A percentile compares a stretch with the other conserved stretches of the same genome.
Conservation (phyloP, 2,113 vertebrate species). For the Brevimyrus niger region DNA sequence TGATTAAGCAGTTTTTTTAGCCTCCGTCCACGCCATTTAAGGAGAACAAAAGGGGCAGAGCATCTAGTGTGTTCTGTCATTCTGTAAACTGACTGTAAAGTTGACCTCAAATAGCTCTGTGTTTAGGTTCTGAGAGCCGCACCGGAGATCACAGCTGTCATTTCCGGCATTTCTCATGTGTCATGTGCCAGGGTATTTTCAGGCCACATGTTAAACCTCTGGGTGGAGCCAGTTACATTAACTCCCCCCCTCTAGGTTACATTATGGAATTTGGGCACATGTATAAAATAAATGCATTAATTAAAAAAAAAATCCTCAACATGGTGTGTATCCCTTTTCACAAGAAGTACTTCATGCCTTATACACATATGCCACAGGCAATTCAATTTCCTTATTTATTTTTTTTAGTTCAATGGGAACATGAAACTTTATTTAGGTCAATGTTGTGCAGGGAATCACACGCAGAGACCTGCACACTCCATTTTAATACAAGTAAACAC, state of each 20-base stretch:
- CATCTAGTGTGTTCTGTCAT: not conserved
- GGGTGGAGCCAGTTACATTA: not conserved
- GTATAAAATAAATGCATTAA: not conserved
- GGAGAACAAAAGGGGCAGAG: not conserved
- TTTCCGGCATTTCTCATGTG: not conserved
- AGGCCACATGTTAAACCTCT: conserved; percentile 2
- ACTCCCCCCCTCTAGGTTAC: not conserved
- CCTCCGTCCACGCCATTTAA: not conserved
- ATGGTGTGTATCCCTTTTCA: not conserved
- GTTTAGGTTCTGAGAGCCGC: not conserved
- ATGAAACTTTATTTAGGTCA: not conserved
- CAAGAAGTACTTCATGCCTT: not conserved
- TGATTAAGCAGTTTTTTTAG: not conserved
- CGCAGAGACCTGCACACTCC: conserved; percentile 1
- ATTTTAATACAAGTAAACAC: not conserved
- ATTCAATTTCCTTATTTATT: not conserved
- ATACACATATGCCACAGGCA: not conserved
- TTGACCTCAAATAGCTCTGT: not conserved
- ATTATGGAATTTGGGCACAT: not conserved
- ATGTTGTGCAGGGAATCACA: not conserved
- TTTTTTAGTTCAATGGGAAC: not conserved
- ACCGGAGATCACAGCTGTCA: conserved; percentile 7
- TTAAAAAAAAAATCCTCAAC: not conserved
- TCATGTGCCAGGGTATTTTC: conserved; percentile 13
- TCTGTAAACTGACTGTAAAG: not conserved